phyloP scores from a whole-genome alignment of 1,140 invertebrate species.

The Akabosia matsudoensis region DNA sequence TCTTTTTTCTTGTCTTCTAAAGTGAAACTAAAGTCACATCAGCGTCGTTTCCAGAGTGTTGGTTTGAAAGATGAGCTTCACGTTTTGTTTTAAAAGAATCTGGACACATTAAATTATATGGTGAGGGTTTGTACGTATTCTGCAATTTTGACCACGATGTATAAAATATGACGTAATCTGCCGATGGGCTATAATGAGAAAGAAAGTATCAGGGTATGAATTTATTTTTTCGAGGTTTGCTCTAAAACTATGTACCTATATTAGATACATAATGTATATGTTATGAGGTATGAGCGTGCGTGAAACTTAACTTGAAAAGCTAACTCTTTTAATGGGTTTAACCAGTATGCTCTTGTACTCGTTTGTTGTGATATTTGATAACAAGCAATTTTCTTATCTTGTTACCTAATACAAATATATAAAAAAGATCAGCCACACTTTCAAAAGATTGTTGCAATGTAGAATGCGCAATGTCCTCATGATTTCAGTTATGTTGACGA shows the following conservation, averaged over 20 bases:
- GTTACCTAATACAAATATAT: constrained; percentile 4
- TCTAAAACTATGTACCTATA: too few relatives aligned
- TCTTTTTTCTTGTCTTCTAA: not conserved
- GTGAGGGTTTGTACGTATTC: too few relatives aligned
- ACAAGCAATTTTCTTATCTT: constrained; percentile 20
- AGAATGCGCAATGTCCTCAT: not conserved
- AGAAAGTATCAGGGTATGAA: too few relatives aligned
- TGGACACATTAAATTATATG: not conserved
- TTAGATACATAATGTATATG: too few relatives aligned
- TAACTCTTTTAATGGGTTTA: not conserved
- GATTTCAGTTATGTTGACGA: not conserved
- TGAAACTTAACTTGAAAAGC: too few relatives aligned
- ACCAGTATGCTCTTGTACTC: not conserved
- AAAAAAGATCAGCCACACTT: not conserved
- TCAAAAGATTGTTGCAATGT: not conserved
- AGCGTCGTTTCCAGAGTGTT: not conserved
- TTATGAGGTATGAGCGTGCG: too few relatives aligned
- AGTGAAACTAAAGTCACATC: not conserved
- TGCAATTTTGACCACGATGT: not conserved
- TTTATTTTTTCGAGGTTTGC: too few relatives aligned
- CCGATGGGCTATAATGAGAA: too few relatives aligned
- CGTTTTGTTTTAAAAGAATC: not conserved
- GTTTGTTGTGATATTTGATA: constrained; percentile 15
- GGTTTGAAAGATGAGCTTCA: not conserved
- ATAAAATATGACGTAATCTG: not conserved